Evolutionary conservation across 1,140 invertebrate genomes (phyloP).

Genomic region (Idris sp.): DNA sequence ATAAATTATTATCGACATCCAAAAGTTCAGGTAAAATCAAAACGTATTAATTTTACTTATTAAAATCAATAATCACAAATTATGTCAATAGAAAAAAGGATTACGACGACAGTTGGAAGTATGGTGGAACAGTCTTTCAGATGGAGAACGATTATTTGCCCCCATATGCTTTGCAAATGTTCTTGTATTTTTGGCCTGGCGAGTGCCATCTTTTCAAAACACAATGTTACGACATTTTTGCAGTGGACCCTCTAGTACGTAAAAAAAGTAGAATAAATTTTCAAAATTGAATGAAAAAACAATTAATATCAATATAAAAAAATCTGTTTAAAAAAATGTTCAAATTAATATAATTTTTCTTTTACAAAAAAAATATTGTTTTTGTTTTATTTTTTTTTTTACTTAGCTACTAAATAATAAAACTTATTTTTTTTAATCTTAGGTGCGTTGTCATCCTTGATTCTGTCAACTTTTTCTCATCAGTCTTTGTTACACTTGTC

Average conservation of each 20-base stretch:
- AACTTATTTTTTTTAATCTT: slow-evolving; percentile 16
- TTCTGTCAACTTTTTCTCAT: slow-evolving; percentile 96
- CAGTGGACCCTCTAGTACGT: slow-evolving; percentile 87
- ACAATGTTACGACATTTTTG: slow-evolving; percentile 92
- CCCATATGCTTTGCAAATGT: slow-evolving; percentile 89
- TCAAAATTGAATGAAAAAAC: too few species aligned
- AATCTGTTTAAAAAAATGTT: too few species aligned
- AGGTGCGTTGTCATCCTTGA: slow-evolving; percentile 90
- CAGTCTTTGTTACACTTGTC: slow-evolving; percentile 90
- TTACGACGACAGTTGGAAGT: slow-evolving; percentile 81
- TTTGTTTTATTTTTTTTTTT: too few species aligned
- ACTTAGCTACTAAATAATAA: too few species aligned
- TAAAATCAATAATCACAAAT: too few species aligned
- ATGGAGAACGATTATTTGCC: slow-evolving; percentile 88
- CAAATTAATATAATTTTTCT: too few species aligned
- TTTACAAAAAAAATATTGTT: too few species aligned
- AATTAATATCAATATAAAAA: too few species aligned
- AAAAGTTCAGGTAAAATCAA: slow-evolving; percentile 66
- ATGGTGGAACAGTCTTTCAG: slow-evolving; percentile 86
- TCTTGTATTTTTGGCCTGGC: slow-evolving; percentile 90
- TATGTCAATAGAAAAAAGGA: slow-evolving; percentile 74
- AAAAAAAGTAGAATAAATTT: too few species aligned
- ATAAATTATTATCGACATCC: slow-evolving; percentile 78
- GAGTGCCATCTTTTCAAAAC: slow-evolving; percentile 84
- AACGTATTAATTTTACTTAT: too few species aligned